Evolutionary conservation across 2,888 invertebrate species (phyloP), one percentile per base, ranked within the genome.

Genomic region (Masnerella sp.): DNA sequence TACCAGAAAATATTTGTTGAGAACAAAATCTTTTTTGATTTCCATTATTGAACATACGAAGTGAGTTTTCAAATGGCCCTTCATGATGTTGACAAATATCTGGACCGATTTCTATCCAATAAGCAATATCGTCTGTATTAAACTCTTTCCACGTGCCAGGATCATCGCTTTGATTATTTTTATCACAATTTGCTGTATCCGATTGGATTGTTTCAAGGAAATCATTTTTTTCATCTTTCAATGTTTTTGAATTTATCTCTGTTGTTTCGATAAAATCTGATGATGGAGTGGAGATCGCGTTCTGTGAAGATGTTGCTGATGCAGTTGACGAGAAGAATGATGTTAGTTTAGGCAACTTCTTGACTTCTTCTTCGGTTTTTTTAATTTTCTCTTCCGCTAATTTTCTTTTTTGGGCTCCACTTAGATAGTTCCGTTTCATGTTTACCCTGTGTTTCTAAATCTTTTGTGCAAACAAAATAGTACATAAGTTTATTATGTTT

Each of bases 1-100:
- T 69, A 18, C 17, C 2, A 9, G 18, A 9, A 49, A 72, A 71
- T 18, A 65, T 2, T 11, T 49, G 40, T 36, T 45, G 8, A 8
- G 64, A 54, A 20, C 64, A 70, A 70, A 38, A 74, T 70, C 59
- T 69, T 17, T 47, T 45, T 64, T 56, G 18, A 30, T 70, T 68
- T n/a, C 36, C 34, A 42, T 51, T 43, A 11, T 68, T 17, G 34
- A 51, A 74, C 15, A 18, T 40, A 8, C 61, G 42, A 8, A 59
- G 40, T 2, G 54, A 73, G 15, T 54, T 68, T 49, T 47, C 62
- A 32, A 68, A 73, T 15, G 52, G 25, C 49, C 73, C 56, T 18
- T 20, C 22, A 28, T 51, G 64, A 47, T 74, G 43, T 36, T 74
- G 74, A 70, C 54, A 67, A 47, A 8, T 5, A 5, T 8, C 17